phyloP scores from a whole-genome alignment of 2,113 vertebrate genomes.

The Rafetus swinhoei region DNA sequence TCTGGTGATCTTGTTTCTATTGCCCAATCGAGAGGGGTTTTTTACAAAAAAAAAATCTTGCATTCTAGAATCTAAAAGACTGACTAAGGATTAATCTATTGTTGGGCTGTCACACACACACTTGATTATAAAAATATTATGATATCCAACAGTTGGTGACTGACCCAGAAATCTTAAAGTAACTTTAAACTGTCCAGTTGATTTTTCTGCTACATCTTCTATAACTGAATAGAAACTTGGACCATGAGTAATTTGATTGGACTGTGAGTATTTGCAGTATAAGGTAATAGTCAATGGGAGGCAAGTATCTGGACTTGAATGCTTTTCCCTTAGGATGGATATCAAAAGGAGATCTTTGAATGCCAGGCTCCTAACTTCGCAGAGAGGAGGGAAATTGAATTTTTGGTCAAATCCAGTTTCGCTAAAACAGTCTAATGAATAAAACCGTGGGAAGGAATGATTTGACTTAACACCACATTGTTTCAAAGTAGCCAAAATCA shows the following conservation, averaged over 20 bases:
- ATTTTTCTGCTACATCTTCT: background rate
- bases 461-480: background rate
- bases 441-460: background rate
- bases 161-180: conserved; percentile 11
- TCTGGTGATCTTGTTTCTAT: background rate
- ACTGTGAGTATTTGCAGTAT: background rate
- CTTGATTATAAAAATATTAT: background rate
- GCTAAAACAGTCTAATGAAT: background rate
- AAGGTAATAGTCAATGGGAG: background rate
- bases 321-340: background rate
- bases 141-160: conserved; percentile 21
- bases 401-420: background rate
- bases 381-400: background rate
- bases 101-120: conserved; percentile 10
- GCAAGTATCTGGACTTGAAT: background rate
- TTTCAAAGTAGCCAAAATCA: background rate
- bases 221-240: background rate
- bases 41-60: background rate
- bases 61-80: background rate
- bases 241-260: background rate
- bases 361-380: background rate
- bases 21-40: background rate
- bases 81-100: conserved; percentile 18
- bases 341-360: background rate
- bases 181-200: conserved; percentile 1